Evolutionary conservation across 1,140 invertebrate genomes (phyloP), one percentile per base, ranked within the genome.

Genomic region (Geopemphigus sp.): DNA sequence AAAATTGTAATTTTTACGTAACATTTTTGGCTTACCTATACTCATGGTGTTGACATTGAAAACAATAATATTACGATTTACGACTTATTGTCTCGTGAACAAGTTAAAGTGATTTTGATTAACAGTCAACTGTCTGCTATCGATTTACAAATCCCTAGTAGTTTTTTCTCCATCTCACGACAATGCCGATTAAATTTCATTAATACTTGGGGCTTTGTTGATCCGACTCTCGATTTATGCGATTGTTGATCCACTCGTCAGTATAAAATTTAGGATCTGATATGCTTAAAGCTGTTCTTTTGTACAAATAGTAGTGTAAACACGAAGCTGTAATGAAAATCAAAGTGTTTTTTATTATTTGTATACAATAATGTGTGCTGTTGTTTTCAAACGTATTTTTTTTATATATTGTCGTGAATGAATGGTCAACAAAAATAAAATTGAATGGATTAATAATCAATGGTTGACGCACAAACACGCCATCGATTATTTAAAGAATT

Each of bases 221-320:
- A 19, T 63, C 15, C 24, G 74, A 50, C 39, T 78, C 22, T 61
- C 61, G 74, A 63, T 78, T 63, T 59, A 81, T 81, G 6, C 73
- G 81, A 81, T 81, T 64, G 45, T 81, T 82, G n/a, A 82, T 82
- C 82, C 82, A 82, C 26, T 82, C 80, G 26, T 82, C 82, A 8
- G 82, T 81, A 15, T 82, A 82, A 66, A 82, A 82, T 78, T 81
- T 81, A 39, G 82, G 81, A 64, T 82, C 82, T 47, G 80, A 82
- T 57, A 82, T 76, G 4, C 74, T 57, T 22, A 82, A 54, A 10
- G 80, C 78, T 4, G 82, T 80, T 81, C 81, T 82, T 64, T 82
- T 82, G 39, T 82, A 82, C 26, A 82, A 80, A 29, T 82, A 82
- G 50, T 82, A 82, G 53, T 82, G 76, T 14, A 82, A 56, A 50